phyloP scores from a whole-genome alignment of 2,888 invertebrate species.

The Rhamnusium bicolor region DNA sequence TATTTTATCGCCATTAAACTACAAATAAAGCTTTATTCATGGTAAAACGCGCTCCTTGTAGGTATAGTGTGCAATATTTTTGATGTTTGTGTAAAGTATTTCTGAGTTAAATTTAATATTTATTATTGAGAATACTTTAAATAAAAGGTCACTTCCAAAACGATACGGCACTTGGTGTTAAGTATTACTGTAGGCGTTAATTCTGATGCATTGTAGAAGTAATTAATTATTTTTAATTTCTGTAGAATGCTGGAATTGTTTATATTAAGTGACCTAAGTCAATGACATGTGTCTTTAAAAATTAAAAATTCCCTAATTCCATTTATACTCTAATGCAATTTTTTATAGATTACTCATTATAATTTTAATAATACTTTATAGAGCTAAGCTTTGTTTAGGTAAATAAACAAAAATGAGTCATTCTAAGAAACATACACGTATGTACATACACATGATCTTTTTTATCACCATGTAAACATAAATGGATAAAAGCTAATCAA shows the following conservation, averaged over 20 bases:
- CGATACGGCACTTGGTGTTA: no score
- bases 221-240: not conserved
- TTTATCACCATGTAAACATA: no score
- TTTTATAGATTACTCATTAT: not conserved
- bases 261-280: conserved; percentile 5
- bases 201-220: not conserved
- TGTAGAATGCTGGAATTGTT: not conserved
- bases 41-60: no score
- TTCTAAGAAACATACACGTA: not conserved
- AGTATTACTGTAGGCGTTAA: no score
- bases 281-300: conserved; percentile 3
- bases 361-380: conserved; percentile 5
- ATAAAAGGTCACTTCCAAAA: no score
- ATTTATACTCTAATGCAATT: not conserved
- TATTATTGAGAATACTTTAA: no score
- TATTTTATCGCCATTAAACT: no score
- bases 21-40: no score
- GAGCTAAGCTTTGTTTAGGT: not conserved
- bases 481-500: no score
- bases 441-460: not conserved
- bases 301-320: not conserved
- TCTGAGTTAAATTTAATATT: no score
- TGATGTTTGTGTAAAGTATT: no score
- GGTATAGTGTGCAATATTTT: no score
- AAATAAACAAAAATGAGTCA: not conserved